phyloP scores from a whole-genome alignment of 1,140 invertebrate genomes.

The Eriosoma lanigerum region DNA sequence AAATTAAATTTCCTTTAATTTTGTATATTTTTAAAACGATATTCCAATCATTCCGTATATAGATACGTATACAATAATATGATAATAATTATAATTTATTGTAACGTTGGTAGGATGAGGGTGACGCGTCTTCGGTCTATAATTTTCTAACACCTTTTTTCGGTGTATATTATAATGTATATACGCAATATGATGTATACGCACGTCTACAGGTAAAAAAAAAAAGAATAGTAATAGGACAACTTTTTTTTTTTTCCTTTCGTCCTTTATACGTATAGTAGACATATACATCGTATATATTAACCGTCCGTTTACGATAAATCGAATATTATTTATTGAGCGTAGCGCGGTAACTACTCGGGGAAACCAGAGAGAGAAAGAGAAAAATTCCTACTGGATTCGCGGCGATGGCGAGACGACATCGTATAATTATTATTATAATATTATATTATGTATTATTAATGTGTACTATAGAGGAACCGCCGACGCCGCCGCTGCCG shows the following conservation, averaged over 20 bases:
- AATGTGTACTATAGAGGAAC: background rate
- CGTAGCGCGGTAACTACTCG: background rate
- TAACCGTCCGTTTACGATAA: conserved; percentile 19
- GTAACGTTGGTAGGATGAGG: too few species aligned
- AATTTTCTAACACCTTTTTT: conserved; percentile 36
- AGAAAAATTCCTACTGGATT: background rate
- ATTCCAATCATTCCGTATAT: too few species aligned
- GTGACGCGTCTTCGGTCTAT: background rate
- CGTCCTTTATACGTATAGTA: background rate
- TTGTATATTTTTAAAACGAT: too few species aligned
- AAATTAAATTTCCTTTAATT: too few species aligned
- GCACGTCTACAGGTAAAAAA: too few species aligned
- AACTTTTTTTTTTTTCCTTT: background rate
- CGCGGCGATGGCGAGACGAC: background rate
- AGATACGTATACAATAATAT: background rate
- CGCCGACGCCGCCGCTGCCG: too few species aligned
- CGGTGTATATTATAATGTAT: too few species aligned
- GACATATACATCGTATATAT: too few species aligned
- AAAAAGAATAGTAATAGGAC: too few species aligned
- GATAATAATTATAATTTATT: background rate
- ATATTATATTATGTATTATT: background rate
- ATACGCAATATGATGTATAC: too few species aligned
- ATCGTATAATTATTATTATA: conserved; percentile 12
- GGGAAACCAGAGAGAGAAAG: too few species aligned
- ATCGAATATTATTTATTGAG: conserved; percentile 25